These are phyloP conservation scores for Sinosuthora webbiana DNA, from an alignment of 2,113 vertebrate genomes.

Conservation along the genomic window DNA sequence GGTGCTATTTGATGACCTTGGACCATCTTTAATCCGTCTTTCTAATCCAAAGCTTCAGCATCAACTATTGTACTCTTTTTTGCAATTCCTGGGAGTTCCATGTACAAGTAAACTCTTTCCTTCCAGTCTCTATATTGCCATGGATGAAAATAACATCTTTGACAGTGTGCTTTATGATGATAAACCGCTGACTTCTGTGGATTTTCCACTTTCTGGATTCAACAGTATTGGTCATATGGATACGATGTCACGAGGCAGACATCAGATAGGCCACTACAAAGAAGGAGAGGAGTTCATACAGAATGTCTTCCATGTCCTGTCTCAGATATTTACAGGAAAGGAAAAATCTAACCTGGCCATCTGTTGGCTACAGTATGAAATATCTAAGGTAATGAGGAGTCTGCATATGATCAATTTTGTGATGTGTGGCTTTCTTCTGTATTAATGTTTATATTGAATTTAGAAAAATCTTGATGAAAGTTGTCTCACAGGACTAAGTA, in stretches of 20 bases:
- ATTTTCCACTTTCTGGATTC: conserved; percentile 72
- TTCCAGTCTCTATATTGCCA: conserved; percentile 75
- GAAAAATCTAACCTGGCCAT: conserved; percentile 77
- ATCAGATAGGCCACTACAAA: conserved; percentile 76
- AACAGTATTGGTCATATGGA: conserved; percentile 82
- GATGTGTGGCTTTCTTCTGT: background rate
- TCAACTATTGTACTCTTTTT: conserved; percentile 79
- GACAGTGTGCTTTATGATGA: conserved; percentile 57
- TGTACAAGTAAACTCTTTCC: conserved; percentile 57
- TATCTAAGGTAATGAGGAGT: conserved; percentile 82
- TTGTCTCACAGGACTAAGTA: background rate
- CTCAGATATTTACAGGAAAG: conserved; percentile 74
- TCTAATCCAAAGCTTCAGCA: conserved; percentile 74
- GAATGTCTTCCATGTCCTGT: conserved; percentile 78
- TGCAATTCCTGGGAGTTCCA: conserved; percentile 90
- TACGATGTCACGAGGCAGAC: conserved; percentile 63
- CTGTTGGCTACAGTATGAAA: conserved; percentile 89
- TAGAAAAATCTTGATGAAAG: background rate
- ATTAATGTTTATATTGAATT: background rate
- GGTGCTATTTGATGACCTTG: conserved; percentile 95
- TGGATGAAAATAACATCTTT: conserved; percentile 85
- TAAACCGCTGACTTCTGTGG: conserved; percentile 74
- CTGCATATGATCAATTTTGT: background rate
- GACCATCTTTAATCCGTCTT: conserved; percentile 85
- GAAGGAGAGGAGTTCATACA: conserved; percentile 89